phyloP scores from a whole-genome alignment of 2,113 vertebrate species.

The Syrrhaptes paradoxus region DNA sequence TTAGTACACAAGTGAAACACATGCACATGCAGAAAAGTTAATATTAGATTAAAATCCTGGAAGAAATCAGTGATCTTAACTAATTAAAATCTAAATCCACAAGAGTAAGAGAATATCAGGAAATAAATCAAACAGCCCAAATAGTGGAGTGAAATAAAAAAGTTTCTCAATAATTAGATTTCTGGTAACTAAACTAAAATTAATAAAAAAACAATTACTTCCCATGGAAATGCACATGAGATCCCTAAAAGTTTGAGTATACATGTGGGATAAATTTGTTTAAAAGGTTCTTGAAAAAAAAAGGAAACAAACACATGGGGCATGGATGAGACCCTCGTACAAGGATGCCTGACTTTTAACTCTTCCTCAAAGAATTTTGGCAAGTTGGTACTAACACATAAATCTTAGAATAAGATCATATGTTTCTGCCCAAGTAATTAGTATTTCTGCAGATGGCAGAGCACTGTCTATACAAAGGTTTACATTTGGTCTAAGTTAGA shows the following conservation, averaged over 20 bases:
- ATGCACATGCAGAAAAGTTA: not conserved
- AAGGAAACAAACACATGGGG: not conserved
- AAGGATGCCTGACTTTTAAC: not conserved
- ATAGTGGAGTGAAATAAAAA: not conserved
- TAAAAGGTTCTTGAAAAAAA: not conserved
- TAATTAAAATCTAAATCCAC: not conserved
- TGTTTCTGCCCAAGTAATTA: not conserved
- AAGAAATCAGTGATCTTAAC: not conserved
- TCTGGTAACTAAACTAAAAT: not conserved
- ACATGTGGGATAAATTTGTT: not conserved
- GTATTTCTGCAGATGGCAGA: not conserved
- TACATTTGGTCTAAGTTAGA: constrained; percentile 41
- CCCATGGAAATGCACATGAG: not conserved
- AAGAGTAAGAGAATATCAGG: not conserved
- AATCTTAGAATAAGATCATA: not conserved
- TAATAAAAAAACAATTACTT: not conserved
- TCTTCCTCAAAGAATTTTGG: not conserved
- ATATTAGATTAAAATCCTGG: not conserved
- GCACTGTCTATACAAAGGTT: not conserved
- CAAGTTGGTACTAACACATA: not conserved
- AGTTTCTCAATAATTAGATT: not conserved
- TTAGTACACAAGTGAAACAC: not conserved
- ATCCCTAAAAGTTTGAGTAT: not conserved
- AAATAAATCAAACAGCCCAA: not conserved
- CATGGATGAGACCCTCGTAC: not conserved